Percentiles rank a stretch among this genome's conserved stretches.
Evolutionary conservation across 2,797 vertebrate genomes (phyloP).

Genomic region (Emydoidea blandingii): DNA sequence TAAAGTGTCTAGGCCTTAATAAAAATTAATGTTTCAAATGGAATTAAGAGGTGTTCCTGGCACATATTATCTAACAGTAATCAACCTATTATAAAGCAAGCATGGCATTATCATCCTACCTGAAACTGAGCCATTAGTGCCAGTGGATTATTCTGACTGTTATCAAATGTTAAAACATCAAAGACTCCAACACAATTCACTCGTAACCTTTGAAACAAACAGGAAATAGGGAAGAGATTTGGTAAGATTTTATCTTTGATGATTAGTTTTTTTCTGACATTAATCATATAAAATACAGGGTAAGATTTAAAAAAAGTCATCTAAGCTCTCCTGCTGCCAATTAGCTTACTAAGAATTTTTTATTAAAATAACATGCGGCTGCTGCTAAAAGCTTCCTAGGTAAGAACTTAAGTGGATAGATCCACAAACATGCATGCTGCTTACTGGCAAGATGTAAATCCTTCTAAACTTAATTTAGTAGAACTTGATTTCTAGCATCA

Average conservation of each 20-base stretch:
- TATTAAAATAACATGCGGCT: neutral
- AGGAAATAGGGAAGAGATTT: constrained; percentile 38
- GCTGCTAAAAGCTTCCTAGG: neutral
- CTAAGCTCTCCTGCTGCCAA: neutral
- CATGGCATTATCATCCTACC: constrained; percentile 71
- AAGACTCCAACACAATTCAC: constrained; percentile 97
- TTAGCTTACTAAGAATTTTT: neutral
- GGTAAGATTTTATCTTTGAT: neutral
- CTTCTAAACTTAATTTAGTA: neutral
- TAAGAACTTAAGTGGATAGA: neutral
- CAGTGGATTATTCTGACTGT: constrained; percentile 98
- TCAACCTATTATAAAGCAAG: neutral
- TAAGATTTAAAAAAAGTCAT: neutral
- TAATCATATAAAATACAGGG: neutral
- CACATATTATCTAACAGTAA: neutral
- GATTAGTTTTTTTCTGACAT: neutral
- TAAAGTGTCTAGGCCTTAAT: neutral
- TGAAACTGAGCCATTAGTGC: constrained; percentile 97
- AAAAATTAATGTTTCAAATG: neutral
- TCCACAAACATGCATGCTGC: neutral
- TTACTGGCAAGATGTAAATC: neutral
- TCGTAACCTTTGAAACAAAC: constrained; percentile 81
- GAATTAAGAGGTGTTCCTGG: neutral
- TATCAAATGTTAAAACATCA: constrained; percentile 99
- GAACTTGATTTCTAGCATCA: neutral